Conservation (phyloP, 1,140 invertebrate genomes). For the Chionoecetes opilio region DNA sequence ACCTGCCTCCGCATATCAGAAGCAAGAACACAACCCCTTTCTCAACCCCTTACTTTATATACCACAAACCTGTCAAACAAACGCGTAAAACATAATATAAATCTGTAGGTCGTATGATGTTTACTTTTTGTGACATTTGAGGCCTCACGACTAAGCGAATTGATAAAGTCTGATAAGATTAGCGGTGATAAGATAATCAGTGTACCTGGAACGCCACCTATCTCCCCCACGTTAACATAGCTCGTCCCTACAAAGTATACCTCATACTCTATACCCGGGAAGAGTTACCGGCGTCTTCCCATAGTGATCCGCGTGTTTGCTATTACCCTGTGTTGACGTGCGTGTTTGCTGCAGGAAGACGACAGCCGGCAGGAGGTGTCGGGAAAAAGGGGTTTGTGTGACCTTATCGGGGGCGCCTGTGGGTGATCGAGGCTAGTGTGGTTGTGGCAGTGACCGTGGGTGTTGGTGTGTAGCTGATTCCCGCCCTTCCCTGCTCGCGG, state of each 20-base stretch:
- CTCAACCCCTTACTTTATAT: too few relatives aligned
- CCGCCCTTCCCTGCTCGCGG: not conserved
- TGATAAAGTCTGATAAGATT: not conserved
- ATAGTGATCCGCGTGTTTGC: not conserved
- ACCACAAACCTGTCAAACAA: not conserved
- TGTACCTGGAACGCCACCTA: not conserved
- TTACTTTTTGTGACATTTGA: not conserved
- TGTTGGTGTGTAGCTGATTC: not conserved
- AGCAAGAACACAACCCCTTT: too few relatives aligned
- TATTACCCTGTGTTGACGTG: not conserved
- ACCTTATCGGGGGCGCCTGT: not conserved
- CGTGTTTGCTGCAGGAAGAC: not conserved
- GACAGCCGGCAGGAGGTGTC: not conserved
- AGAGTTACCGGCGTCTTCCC: not conserved
- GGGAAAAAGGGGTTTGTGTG: not conserved
- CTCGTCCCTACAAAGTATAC: not conserved
- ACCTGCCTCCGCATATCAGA: too few relatives aligned
- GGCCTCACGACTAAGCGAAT: not conserved
- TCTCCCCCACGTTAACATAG: not conserved
- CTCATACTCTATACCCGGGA: not conserved
- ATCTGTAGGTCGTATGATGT: not conserved
- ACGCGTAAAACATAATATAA: not conserved
- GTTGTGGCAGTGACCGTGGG: not conserved
- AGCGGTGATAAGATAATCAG: not conserved
- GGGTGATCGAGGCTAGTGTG: not conserved